A percentile compares a stretch with the other conserved stretches of the same genome.
Conservation (phyloP, 2,113 vertebrate species). For the Tyrannus savana region DNA sequence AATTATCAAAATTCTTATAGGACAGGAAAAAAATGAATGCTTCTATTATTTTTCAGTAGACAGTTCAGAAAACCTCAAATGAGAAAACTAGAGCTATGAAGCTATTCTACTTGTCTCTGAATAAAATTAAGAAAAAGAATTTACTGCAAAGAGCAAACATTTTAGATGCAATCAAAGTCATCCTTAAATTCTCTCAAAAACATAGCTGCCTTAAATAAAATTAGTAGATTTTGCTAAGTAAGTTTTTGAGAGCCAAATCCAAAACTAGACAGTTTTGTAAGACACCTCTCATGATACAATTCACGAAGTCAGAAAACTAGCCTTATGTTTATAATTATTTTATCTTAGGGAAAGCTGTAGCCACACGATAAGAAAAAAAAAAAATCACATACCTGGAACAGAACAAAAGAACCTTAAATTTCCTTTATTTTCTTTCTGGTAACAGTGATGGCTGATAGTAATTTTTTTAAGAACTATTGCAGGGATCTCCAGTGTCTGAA, state of each 20-base stretch:
- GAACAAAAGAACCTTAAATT: neutral
- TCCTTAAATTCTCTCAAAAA: neutral
- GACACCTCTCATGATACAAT: neutral
- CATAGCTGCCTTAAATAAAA: neutral
- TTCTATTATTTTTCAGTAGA: neutral
- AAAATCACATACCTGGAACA: neutral
- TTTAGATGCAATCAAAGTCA: neutral
- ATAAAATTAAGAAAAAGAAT: neutral
- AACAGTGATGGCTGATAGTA: neutral
- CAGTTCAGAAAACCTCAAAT: neutral
- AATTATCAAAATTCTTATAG: neutral
- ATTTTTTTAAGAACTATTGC: neutral
- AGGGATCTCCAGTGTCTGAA: neutral
- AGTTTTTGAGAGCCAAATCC: neutral
- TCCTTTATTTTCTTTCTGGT: neutral
- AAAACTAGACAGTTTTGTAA: neutral
- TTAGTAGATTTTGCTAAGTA: neutral
- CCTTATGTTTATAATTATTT: neutral
- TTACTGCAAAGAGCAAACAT: neutral
- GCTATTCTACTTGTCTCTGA: neutral
- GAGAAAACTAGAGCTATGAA: neutral
- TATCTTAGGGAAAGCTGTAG: conserved; percentile 26
- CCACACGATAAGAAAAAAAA: conserved; percentile 28
- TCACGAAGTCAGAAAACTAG: neutral
- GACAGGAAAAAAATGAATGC: neutral